Evolutionary conservation across 2,113 vertebrate genomes (phyloP), one percentile per base, ranked within the genome.

Genomic region (Serilophus lunatus): DNA sequence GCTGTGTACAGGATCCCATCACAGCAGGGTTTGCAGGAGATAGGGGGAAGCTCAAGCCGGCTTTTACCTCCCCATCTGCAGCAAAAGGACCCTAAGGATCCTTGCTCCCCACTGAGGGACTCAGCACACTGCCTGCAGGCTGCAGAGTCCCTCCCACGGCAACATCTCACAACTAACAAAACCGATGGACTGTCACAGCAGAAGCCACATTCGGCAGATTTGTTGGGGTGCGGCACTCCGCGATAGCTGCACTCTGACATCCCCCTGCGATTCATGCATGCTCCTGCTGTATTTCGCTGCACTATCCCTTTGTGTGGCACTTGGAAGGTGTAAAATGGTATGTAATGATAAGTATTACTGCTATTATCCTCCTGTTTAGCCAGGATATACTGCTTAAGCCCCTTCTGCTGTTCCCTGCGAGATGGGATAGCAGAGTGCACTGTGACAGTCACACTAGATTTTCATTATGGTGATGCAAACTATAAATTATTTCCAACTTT

Each of bases 401-500:
- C 78, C 88, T 96, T 94, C 83, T 95, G 96, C 92, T 59, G 17
- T 44, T 82, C 69, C 53, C 57, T 72, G 84, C 7, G 59, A 75
- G 93, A 87, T 68, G 86, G 53, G 44, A n/a, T 56, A 92, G 86
- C 90, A 82, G 81, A 93, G 94, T 78, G 80, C 26, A 13, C 72
- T 53, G 75, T 95, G 95, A 94, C 86, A 96, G 90, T 93, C 3
- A 1, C 88, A 84, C 72, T 97, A 92, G 94, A 94, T 97, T 97
- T 97, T 97, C 96, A 97, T 97, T 97, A 96, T 11, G 28, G 84
- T 75, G 93, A 94, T 95, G 89, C 93, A 95, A 96, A 96, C 95
- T 88, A 90, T 97, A 95, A 95, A 96, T 97, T 97, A 96, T 97
- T 94, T 93, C 77, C 90, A 97, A 74, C 83, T 93, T 85, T 90